These are phyloP conservation scores for Sapajus apella DNA, from an alignment of 2,113 vertebrate genomes.

Conservation along the genomic window DNA sequence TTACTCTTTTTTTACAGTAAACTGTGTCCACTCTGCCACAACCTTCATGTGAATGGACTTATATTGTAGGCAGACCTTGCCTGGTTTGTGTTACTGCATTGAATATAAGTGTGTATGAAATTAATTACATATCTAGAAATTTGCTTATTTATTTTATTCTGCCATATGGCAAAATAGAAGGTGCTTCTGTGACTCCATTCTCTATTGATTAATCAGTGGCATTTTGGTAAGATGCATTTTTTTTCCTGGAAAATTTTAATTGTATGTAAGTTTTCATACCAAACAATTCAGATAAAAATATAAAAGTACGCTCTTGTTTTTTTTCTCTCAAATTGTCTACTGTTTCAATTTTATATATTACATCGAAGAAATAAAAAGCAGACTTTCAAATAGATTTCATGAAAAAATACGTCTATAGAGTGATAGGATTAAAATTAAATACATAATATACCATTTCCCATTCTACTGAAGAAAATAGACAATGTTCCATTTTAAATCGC, in stretches of 20 bases:
- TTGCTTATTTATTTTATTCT: background rate
- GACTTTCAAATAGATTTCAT: conserved; percentile 37
- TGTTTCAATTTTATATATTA: conserved; percentile 1
- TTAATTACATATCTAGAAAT: background rate
- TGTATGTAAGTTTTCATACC: background rate
- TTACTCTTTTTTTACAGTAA: background rate
- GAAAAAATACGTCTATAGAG: conserved; percentile 27
- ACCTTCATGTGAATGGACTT: background rate
- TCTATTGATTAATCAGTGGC: background rate
- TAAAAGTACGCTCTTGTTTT: background rate
- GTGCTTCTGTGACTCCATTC: background rate
- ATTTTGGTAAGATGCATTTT: background rate
- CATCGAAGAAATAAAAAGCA: conserved; percentile 24
- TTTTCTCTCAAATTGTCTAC: background rate
- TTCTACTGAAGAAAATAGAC: conserved; percentile 38
- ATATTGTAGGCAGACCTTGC: background rate
- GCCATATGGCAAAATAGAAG: background rate
- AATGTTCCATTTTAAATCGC: conserved; percentile 57
- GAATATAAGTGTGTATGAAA: background rate
- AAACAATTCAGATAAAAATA: conserved; percentile 27
- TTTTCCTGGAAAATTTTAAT: background rate
- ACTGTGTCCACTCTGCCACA: background rate
- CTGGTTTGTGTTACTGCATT: background rate
- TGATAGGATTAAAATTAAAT: conserved; percentile 56
- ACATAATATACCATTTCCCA: background rate